These are phyloP conservation scores for Venustaconcha ellipsiformis DNA, from an alignment of 1,140 invertebrate genomes.

Conservation along the genomic window DNA sequence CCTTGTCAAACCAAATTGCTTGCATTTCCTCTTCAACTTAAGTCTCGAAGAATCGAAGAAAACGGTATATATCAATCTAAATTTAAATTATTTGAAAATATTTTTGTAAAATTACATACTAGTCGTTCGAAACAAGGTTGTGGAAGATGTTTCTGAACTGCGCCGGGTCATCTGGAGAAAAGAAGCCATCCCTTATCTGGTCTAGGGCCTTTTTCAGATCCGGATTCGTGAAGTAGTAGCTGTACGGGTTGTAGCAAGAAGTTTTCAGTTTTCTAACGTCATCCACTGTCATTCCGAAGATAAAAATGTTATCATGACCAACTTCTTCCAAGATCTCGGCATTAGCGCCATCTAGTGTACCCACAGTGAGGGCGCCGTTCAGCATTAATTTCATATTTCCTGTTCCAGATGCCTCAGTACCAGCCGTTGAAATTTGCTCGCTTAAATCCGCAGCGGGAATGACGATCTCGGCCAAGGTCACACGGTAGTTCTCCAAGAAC, in stretches of 20 bases:
- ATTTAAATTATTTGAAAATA: too few species aligned
- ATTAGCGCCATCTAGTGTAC: constrained; percentile 98
- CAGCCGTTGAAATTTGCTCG: constrained; percentile 97
- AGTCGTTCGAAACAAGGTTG: constrained; percentile 91
- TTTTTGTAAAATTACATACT: constrained; percentile 65
- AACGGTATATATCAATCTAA: too few species aligned
- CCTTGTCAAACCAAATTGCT: too few species aligned
- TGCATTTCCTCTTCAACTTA: too few species aligned
- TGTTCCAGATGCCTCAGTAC: constrained; percentile 97
- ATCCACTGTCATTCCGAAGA: constrained; percentile 96
- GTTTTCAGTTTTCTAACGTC: constrained; percentile 85
- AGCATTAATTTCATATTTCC: constrained; percentile 94
- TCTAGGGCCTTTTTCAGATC: constrained; percentile 94
- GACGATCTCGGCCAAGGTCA: constrained; percentile 96
- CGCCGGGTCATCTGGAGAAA: constrained; percentile 90
- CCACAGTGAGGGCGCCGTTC: constrained; percentile 97
- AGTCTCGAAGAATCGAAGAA: too few species aligned
- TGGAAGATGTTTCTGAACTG: constrained; percentile 91
- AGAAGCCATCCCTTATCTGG: constrained; percentile 96
- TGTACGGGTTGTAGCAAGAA: constrained; percentile 87
- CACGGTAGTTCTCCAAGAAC: constrained; percentile 97
- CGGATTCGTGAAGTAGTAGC: constrained; percentile 88
- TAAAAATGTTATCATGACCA: constrained; percentile 97
- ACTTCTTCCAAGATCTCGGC: constrained; percentile 99
- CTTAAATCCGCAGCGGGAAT: constrained; percentile 99